Base-by-base conservation (phyloP, 2,888 invertebrate genomes). In the Drosophila recens region DNA sequence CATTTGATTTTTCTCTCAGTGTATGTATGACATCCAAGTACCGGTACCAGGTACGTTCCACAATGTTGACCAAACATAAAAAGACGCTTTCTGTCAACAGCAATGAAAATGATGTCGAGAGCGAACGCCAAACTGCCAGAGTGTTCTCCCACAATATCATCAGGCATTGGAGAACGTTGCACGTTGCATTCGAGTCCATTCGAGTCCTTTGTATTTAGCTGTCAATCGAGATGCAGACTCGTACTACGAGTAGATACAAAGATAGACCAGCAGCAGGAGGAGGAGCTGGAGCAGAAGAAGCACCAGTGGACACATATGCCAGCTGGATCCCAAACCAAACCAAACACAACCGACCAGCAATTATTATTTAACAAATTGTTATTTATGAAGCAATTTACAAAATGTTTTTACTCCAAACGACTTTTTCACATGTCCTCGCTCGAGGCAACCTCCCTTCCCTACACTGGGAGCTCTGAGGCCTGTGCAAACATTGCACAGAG, bases 361-460 rank as follows among this genome's bases (percentile, higher is more conserved):
- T 90, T 90, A 90, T 90, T 90, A 88, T 89, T 90, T 85, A 79
- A 84, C 87, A 90, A 90, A 90, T 89, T 90, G 90, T 89, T 90
- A 88, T 90, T 90, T 90, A 90, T 90, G 90, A 90, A 90, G 90
- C 89, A 90, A 90, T 90, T 90, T 90, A 90, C 87, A 82, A 89
- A 90, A 90, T 90, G 90, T 90, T 90, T 89, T 90, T 76, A 78
- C 80, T 82, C 79, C 86, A 87, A 89, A 88, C 89, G 89, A 89
- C 90, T 90, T 88, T 85, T 86, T 84, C 79, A 68, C 84, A 75
- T 82, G 67, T 71, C 62, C 66, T 70, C 75, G 68, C 81, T 58
- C 52, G 36, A 56, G 78, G 82, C 82, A 65, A 61, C 63, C 62
- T 59, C 65, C 56, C 62, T 59, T 61, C n/a, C n/a, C n/a, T n/a